A percentile compares a stretch with the other conserved stretches of the same genome.
phyloP scores from a whole-genome alignment of 2,888 invertebrate genomes.

The Eupithecia subfuscata region DNA sequence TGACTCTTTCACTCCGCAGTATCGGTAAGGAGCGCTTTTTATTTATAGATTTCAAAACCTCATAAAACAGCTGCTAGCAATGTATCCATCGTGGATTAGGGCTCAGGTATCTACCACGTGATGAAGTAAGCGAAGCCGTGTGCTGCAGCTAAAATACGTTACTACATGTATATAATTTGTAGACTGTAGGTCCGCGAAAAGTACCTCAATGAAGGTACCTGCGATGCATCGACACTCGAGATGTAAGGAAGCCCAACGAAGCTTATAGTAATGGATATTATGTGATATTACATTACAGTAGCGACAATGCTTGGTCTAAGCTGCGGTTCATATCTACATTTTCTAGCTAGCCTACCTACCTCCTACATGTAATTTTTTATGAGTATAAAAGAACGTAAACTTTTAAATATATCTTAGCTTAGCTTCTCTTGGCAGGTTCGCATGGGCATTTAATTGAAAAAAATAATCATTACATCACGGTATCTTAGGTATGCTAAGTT shows the following conservation, averaged over 20 bases:
- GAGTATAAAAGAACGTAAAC: no score
- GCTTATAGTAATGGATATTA: constrained; percentile 21
- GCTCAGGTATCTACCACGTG: neutral
- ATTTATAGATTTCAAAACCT: no score
- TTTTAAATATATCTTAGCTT: neutral
- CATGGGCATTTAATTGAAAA: no score
- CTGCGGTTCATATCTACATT: neutral
- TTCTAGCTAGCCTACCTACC: neutral
- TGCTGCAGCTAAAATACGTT: neutral
- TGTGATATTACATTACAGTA: constrained; percentile 10
- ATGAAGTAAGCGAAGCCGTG: neutral
- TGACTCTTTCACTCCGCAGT: no score
- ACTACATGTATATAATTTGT: neutral
- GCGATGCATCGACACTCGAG: constrained; percentile 13
- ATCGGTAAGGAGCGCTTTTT: no score
- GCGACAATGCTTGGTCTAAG: neutral
- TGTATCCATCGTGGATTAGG: neutral
- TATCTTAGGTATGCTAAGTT: neutral
- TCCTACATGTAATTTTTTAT: no score
- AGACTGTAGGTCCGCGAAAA: neutral
- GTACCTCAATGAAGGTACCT: neutral
- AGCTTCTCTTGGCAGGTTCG: no score
- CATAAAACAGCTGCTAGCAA: neutral
- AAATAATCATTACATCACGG: no score
- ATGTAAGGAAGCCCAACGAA: constrained; percentile 25